Conservation (phyloP, 2,797 vertebrate species). For the Peromyscus melanophrys region DNA sequence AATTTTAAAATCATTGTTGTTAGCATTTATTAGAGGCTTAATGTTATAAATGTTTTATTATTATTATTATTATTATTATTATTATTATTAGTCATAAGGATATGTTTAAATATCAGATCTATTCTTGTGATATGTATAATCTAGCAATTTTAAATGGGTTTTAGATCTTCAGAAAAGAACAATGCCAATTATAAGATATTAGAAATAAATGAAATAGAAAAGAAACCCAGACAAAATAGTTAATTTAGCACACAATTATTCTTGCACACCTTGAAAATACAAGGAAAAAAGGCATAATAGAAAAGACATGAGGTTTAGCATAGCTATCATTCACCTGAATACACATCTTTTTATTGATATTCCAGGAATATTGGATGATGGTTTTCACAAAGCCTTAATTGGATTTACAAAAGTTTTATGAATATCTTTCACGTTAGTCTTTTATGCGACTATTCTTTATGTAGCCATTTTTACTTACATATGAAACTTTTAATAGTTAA, state of each 20-base stretch:
- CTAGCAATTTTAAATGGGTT: not conserved
- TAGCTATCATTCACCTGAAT: not conserved
- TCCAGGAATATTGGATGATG: not conserved
- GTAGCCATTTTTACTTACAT: not conserved
- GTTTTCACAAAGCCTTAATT: not conserved
- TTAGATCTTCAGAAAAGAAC: not conserved
- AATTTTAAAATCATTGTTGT: not conserved
- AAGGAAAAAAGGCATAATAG: no score
- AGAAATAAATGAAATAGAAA: not conserved
- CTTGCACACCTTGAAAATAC: not conserved
- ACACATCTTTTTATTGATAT: not conserved
- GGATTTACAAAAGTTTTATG: not conserved
- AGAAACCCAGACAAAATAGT: not conserved
- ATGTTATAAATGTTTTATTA: not conserved
- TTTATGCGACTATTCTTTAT: slow-evolving; percentile 13
- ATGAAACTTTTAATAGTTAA: slow-evolving; percentile 57
- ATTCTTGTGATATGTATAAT: not conserved
- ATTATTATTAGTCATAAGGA: not conserved
- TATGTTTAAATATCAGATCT: slow-evolving; percentile 13
- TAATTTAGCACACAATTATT: slow-evolving; percentile 3
- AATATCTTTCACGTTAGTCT: slow-evolving; percentile 1
- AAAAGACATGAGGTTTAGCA: not conserved
- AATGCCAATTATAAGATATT: not conserved
- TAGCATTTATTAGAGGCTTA: slow-evolving; percentile 2
- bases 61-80: not conserved